Conservation (phyloP, 2,888 invertebrate genomes). For the Ormyrus rosae region DNA sequence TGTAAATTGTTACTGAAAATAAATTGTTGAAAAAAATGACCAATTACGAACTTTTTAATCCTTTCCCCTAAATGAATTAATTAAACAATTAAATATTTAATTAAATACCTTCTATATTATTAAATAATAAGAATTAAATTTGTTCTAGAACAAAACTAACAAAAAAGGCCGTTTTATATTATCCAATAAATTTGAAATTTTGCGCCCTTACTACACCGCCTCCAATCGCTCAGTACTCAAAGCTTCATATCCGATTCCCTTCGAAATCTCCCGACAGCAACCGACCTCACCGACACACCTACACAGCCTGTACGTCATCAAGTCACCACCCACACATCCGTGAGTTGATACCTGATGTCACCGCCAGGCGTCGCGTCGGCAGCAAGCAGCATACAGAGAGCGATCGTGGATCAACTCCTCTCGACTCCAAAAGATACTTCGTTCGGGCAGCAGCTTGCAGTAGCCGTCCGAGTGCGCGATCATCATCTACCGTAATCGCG, state of each 20-base stretch:
- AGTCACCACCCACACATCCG: no score
- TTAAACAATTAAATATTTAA: no score
- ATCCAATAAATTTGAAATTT: no score
- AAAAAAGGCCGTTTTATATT: no score
- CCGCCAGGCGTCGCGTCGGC: conserved; percentile 48
- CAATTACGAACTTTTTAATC: neutral
- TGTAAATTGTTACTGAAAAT: conserved; percentile 44
- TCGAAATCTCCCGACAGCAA: no score
- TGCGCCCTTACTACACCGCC: no score
- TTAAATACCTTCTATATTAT: neutral
- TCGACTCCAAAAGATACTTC: conserved; percentile 4
- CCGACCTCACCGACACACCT: no score
- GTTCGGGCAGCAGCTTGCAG: conserved; percentile 13
- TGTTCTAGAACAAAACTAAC: no score
- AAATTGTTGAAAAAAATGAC: conserved; percentile 29
- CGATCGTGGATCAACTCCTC: neutral
- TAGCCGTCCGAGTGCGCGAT: conserved; percentile 35
- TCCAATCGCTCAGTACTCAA: no score
- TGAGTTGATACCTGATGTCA: conserved; percentile 20
- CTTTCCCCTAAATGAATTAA: neutral
- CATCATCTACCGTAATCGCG: conserved; percentile 1
- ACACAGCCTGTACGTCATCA: no score
- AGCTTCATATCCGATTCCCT: no score
- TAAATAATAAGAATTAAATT: no score
- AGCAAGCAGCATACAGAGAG: conserved; percentile 25